A percentile compares a stretch with the other conserved stretches of the same genome.
These are phyloP conservation scores for Eleginops maclovinus DNA, from an alignment of 2,113 vertebrate species.

Conservation along the genomic window DNA sequence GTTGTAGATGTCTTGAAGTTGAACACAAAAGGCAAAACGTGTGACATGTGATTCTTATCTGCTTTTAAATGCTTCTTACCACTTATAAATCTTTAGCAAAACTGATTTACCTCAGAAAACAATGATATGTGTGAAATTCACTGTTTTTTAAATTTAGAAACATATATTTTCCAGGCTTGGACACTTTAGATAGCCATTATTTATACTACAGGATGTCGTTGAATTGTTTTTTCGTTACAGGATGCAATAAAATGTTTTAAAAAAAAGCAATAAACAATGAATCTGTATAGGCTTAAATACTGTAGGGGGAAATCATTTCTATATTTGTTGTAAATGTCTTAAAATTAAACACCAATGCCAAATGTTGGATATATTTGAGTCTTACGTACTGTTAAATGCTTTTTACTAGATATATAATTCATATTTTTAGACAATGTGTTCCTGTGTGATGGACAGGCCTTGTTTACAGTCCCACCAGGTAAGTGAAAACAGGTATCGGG, in stretches of 20 bases:
- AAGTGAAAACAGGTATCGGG: constrained; percentile 39
- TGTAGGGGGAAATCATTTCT: neutral
- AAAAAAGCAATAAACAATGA: neutral
- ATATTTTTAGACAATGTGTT: neutral
- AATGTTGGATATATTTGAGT: neutral
- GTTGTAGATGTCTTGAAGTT: too few species aligned
- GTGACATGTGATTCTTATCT: too few species aligned
- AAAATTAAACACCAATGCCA: neutral
- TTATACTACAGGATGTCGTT: neutral
- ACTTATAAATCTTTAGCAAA: too few species aligned
- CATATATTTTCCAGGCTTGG: neutral
- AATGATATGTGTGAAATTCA: neutral
- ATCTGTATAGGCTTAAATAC: neutral
- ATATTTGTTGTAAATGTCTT: neutral
- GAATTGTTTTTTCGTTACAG: neutral
- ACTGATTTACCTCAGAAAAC: too few species aligned
- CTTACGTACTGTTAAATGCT: neutral
- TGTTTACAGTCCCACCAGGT: constrained; percentile 34
- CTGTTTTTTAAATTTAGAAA: neutral
- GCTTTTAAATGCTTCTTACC: too few species aligned
- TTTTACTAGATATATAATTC: neutral
- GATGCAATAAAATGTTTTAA: constrained; percentile 17
- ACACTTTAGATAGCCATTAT: neutral
- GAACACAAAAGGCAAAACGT: too few species aligned
- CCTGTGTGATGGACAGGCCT: constrained; percentile 13